phyloP scores from a whole-genome alignment of 2,888 invertebrate genomes.

The Drosophila rellima region DNA sequence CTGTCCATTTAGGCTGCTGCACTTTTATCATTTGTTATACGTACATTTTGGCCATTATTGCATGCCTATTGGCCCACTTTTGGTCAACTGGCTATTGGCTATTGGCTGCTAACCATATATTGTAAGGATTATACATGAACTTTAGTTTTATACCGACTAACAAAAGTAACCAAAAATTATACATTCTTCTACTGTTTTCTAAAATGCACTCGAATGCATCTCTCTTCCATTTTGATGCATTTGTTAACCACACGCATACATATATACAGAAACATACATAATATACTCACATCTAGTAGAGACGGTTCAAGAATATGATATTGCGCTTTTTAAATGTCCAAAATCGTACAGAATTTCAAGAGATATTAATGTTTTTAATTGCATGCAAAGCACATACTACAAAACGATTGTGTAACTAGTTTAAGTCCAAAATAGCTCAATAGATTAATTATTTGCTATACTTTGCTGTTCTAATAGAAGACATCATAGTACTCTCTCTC shows the following conservation, averaged over 20 bases:
- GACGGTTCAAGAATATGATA: constrained; percentile 44
- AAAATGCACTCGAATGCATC: constrained; percentile 32
- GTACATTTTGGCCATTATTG: constrained; percentile 46
- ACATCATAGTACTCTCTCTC: constrained; percentile 3
- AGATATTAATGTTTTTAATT: constrained; percentile 70
- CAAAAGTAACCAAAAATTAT: constrained; percentile 57
- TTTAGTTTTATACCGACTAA: constrained; percentile 51
- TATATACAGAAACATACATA: constrained; percentile 22
- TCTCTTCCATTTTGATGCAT: constrained; percentile 53
- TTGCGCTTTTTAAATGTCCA: constrained; percentile 49
- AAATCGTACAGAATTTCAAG: constrained; percentile 18
- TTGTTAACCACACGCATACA: constrained; percentile 23
- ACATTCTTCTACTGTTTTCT: constrained; percentile 9
- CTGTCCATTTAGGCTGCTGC: constrained; percentile 33
- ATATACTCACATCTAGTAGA: constrained; percentile 30
- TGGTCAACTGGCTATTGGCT: constrained; percentile 29
- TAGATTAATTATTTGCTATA: constrained; percentile 19
- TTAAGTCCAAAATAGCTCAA: constrained; percentile 64
- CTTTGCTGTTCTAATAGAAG: constrained; percentile 25
- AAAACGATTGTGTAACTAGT: constrained; percentile 41
- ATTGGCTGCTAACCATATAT: constrained; percentile 48
- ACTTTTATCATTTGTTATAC: constrained; percentile 43
- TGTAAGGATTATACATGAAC: constrained; percentile 52
- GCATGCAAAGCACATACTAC: constrained; percentile 50
- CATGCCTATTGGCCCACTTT: constrained; percentile 28